Evolutionary conservation across 2,113 vertebrate species (phyloP), one percentile per base, ranked within the genome.

Genomic region (Pygathrix nemaeus): DNA sequence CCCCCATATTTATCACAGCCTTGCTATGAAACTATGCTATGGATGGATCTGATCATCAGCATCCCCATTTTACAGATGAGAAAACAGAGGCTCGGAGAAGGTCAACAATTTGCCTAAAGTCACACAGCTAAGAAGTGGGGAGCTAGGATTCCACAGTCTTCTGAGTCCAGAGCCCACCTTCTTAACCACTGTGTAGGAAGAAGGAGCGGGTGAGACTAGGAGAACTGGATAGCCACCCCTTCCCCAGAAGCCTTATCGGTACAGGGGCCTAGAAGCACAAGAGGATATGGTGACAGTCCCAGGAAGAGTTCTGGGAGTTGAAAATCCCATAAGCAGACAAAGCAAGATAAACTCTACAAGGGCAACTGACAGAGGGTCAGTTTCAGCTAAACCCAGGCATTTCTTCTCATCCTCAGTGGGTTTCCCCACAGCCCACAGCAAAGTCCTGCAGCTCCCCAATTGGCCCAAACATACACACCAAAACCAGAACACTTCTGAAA

Each of bases 1-100:
- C 48, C 13, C 43, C 52, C 0, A 0, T 1, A 6, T 21, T 13
- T 5, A 3, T 11, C 68, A 7, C 40, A 48, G 0, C 66, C 57
- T 57, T 13, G 35, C 50, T 48, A 6, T 3, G 40, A 64, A 64
- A 14, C 27, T 64, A 7, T 25, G 25, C 73, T 21, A 0, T 3
- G 43, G 13, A 4, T 12, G 2, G 23, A 12, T 43, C 23, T 6
- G 1, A 21, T 11, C 25, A 2, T 27, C 73, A 66, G 4, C 57
- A 14, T 4, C 6, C 73, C 75, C 48, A 8, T n/a, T 57, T 85
- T 55, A 66, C 73, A 3, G 2, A 61, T 12, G 40, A 50, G 38
- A 7, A 93, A 50, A 40, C n/a, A 7, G 52, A 95, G 59, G 61
- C 40, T 85, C 50, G 23, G 90, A 57, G 14, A 52, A 61, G 30